Evolutionary conservation across 1,140 invertebrate genomes (phyloP), one percentile per base, ranked within the genome.

Genomic region (Augochlora pura): DNA sequence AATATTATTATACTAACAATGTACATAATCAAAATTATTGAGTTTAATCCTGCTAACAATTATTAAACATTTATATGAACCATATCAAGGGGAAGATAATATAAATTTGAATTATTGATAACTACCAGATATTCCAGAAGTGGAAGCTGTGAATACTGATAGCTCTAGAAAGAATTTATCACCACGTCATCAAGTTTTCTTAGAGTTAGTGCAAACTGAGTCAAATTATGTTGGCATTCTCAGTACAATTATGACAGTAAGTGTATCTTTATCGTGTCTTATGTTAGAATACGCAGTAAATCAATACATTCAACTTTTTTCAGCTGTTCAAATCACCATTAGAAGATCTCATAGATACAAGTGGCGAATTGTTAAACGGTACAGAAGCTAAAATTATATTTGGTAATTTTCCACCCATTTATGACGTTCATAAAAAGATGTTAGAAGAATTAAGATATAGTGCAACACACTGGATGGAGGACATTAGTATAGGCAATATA

Each of bases 311-410:
- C 46, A 0, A 23, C 39, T 79, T 9, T 76, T 89, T 88, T 10
- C 88, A 99, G 97, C 94, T 98, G 91, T 99, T 99, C 90, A 99
- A 99, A 93, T 96, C 96, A 89, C 97, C 98, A 67, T 94, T 99
- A 80, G 98, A 99, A 93, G 95, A 97, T 92, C 94, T 49, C 93
- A 96, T 94, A 91, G 97, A 94, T 94, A 96, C 93, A 87, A 96
- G 93, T 80, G 96, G 95, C 66, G 93, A 95, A 54, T 93, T 99
- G 84, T 94, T 99, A 79, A 98, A 98, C 91, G 96, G 96, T 83
- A 98, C 97, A 39, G 98, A 99, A 94, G 94, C 98, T 39, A 98
- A 98, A 94, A 97, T 98, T 77, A 99, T 99, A 83, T 99, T 99
- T 94, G 98, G 98, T 70, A 98, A 99, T 91, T 95, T 99, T 89